Evolutionary conservation across 2,888 invertebrate species (phyloP), one percentile per base, ranked within the genome.

Genomic region (Cryptophagus acutangulus): DNA sequence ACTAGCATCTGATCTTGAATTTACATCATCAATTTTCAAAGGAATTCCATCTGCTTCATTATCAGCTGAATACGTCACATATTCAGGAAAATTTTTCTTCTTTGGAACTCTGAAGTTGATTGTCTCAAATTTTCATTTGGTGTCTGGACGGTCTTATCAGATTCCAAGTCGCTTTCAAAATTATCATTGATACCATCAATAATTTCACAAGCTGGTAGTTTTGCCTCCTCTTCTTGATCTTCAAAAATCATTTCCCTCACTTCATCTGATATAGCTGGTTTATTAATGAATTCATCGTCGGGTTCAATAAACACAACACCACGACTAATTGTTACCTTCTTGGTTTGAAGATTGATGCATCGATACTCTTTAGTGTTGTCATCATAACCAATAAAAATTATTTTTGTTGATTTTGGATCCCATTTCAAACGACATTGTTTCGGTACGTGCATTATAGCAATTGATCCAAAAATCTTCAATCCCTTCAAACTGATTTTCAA

Each of bases 401-500:
- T 25, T 40, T 57, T 50, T 6, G 43, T 40, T 33, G 61, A 46
- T 37, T 65, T 64, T 2, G 53, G 34, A 47, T 62, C 59, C 46
- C 48, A 54, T 50, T 62, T 63, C 17, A 35, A 38, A 9, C 57
- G 40, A 35, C 54, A 57, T 34, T 60, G 49, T 43, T 59, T 57
- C 1, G 62, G 61, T 13, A 64, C 43, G 40, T 63, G 60, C n/a
- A 50, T 55, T 49, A 60, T 57, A 5, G 55, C 58, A 33, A 52
- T 35, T 12, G 54, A 54, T 10, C 66, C 69, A 57, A 71, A 70
- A 28, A 62, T 53, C 30, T 52, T 29, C 40, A 49, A 1, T 71
- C 17, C 43, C 62, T 45, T n/a, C 63, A 61, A 48, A 61, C 65
- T 1, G 40, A 33, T 13, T 56, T 54, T 17, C 56, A 45, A 5